Evolutionary conservation across 2,113 vertebrate species (phyloP), one percentile per base, ranked within the genome.

Genomic region (Uropsilus gracilis): DNA sequence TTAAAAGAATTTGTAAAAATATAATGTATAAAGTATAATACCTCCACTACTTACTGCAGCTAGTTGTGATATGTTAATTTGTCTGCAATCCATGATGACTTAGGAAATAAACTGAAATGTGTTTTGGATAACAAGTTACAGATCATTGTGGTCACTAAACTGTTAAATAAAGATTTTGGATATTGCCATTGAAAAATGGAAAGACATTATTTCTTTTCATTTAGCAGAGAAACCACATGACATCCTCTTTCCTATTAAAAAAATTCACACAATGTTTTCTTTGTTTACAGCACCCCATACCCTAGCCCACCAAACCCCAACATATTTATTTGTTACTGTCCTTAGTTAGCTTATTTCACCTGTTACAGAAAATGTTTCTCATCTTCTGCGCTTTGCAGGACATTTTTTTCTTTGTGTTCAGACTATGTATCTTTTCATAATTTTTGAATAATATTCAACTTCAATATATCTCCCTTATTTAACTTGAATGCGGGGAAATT

Each of bases 81-180:
- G 7, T 76, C 32, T 75, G 46, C 42, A 59, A 61, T 71, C 3
- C 10, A 44, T 34, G 17, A 22, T 42, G 10, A 77, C 18, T 50
- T n/a, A 5, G 82, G 30, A 64, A 3, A 57, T 59, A 6, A 75
- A 46, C n/a, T 24, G 30, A 95, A 94, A 86, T 1, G 6, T n/a
- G 32, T 44, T 8, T 61, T 14, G 90, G 53, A 34, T 90, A 84
- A 66, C 16, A 39, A 37, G 24, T 11, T 46, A 6, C 16, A 75
- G 20, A 90, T 80, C 10, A 55, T 55, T 11, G 37, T 66, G 18
- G 8, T 17, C 34, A 48, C 55, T 78, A 34, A 90, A 75, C 17
- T 28, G 34, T 75, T 73, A 91, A 80, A 78, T 44, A 69, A 93
- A 61, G 17, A 76, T 20, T 85, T 63, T 73, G 22, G 69, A 94